These are phyloP conservation scores for Ophion ventricosus DNA, from an alignment of 2,888 invertebrate species.

Conservation along the genomic window DNA sequence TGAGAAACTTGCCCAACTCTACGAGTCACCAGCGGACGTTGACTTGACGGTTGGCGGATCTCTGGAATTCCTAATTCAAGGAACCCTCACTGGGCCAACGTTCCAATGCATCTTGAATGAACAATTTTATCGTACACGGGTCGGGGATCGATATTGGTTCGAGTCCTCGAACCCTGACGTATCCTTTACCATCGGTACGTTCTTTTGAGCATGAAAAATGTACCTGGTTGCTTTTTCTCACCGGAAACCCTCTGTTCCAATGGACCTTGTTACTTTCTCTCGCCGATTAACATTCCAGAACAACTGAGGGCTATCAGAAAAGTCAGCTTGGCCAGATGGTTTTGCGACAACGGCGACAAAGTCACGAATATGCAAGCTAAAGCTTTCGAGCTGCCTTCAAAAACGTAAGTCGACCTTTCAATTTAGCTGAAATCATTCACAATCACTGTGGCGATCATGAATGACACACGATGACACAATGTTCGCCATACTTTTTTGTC, in stretches of 20 bases:
- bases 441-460: neutral
- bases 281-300: conserved; percentile 73
- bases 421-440: conserved; percentile 16
- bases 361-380: conserved; percentile 75
- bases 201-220: neutral
- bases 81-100: conserved; percentile 93
- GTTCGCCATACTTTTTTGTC: neutral
- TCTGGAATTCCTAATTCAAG: conserved; percentile 90
- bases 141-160: conserved; percentile 94
- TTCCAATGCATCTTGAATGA: conserved; percentile 94
- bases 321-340: conserved; percentile 89
- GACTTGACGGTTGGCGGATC: conserved; percentile 94
- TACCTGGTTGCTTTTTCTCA: neutral
- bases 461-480: too few species aligned
- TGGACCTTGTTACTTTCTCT: conserved; percentile 9
- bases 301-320: conserved; percentile 92
- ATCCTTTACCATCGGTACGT: conserved; percentile 87
- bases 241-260: conserved; percentile 50
- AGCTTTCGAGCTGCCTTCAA: conserved; percentile 87
- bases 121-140: conserved; percentile 93
- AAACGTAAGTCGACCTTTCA: conserved; percentile 83
- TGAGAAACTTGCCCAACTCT: conserved; percentile 86
- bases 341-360: conserved; percentile 91
- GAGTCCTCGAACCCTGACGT: conserved; percentile 87
- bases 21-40: conserved; percentile 91